phyloP scores from a whole-genome alignment of 2,888 invertebrate genomes.

The Drosophila neutralis region DNA sequence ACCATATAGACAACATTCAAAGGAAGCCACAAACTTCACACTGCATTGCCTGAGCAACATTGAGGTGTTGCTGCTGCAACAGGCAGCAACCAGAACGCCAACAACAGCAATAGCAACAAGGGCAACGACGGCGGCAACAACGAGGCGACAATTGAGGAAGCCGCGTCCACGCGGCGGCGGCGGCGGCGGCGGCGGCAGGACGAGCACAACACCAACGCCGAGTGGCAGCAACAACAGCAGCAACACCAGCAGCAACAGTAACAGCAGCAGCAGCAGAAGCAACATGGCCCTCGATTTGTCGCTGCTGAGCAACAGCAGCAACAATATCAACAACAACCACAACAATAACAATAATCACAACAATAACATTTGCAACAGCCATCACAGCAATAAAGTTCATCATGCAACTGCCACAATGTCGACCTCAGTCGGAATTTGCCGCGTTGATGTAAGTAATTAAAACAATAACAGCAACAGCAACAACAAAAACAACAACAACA shows the following conservation, averaged over 20 bases:
- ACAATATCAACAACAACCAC: slow-evolving; percentile 15
- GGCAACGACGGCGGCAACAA: slow-evolving; percentile 24
- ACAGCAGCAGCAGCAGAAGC: slow-evolving; percentile 49
- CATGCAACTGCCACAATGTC: slow-evolving; percentile 47
- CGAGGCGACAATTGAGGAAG: slow-evolving; percentile 43
- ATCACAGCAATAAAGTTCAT: slow-evolving; percentile 40
- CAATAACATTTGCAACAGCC: slow-evolving; percentile 13
- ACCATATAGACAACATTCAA: slow-evolving; percentile 2
- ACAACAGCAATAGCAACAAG: slow-evolving; percentile 7
- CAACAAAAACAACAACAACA: slow-evolving; percentile 3
- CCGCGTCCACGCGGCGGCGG: slow-evolving; percentile 30
- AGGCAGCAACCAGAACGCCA: slow-evolving; percentile 6
- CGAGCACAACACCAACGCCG: slow-evolving; percentile 42
- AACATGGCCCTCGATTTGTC: slow-evolving; percentile 82
- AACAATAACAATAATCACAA: slow-evolving; percentile 25
- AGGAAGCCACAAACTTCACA: slow-evolving; percentile 20
- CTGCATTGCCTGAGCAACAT: slow-evolving; percentile 51
- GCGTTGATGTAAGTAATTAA: slow-evolving; percentile 81
- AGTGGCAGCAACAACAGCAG: slow-evolving; percentile 46
- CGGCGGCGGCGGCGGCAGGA: slow-evolving; percentile 18
- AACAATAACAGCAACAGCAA: slow-evolving; percentile 1
- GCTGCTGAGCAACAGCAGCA: slow-evolving; percentile 57
- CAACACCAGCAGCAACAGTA: slow-evolving; percentile 20
- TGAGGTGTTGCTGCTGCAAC: slow-evolving; percentile 54
- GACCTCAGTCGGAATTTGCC: slow-evolving; percentile 79